Percentiles rank a stretch among this genome's conserved stretches.
Evolutionary conservation across 2,113 vertebrate genomes (phyloP).

Genomic region (Meleagris gallopavo): DNA sequence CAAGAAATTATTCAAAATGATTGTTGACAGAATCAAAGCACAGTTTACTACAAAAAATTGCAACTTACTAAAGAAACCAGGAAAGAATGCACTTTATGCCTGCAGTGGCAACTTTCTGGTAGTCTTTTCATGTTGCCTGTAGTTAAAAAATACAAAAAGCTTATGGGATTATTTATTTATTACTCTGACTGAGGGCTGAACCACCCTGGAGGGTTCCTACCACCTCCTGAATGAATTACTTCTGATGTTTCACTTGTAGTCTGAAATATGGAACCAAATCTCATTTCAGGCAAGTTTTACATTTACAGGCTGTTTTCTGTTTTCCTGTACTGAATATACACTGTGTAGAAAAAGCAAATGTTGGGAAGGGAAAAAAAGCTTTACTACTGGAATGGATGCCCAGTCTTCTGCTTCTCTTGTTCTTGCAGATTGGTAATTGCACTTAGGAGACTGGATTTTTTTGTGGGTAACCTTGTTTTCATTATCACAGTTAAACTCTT

Average conservation of each 20-base stretch:
- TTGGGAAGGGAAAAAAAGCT: neutral
- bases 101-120: slow-evolving; percentile 21
- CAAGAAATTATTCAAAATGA: slow-evolving; percentile 30
- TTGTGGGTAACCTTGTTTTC: neutral
- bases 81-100: slow-evolving; percentile 8
- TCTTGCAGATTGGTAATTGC: neutral
- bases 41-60: neutral
- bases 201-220: neutral
- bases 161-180: slow-evolving; percentile 33
- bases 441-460: neutral
- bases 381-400: neutral
- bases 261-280: slow-evolving; percentile 17
- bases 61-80: slow-evolving; percentile 46
- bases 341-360: neutral
- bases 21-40: slow-evolving; percentile 35
- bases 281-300: neutral
- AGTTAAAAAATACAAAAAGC: neutral
- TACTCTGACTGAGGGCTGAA: neutral
- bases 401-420: neutral
- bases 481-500: neutral
- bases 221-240: slow-evolving; percentile 27
- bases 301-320: slow-evolving; percentile 14
- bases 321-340: slow-evolving; percentile 5
- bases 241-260: slow-evolving; percentile 7
- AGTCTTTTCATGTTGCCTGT: slow-evolving; percentile 12